A percentile compares a stretch with the other conserved stretches of the same genome.
Evolutionary conservation across 2,113 vertebrate species (phyloP).

Genomic region (Leuciscus idus): DNA sequence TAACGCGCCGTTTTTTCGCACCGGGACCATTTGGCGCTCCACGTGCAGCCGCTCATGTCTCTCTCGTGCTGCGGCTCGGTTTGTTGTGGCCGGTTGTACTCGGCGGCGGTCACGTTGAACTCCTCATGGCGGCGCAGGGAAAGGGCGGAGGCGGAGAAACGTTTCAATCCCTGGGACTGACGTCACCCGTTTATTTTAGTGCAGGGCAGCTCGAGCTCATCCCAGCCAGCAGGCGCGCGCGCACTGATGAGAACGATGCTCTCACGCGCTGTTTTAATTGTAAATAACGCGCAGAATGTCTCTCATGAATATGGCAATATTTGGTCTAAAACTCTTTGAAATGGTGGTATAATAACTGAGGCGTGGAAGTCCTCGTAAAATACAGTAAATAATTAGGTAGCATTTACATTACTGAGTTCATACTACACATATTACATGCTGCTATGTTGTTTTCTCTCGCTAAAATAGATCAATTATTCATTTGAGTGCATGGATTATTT

Average conservation of each 20-base stretch:
- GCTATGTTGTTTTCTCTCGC: neutral
- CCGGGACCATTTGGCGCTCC: conserved; percentile 49
- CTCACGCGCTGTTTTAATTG: neutral
- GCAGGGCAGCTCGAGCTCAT: neutral
- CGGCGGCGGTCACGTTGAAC: conserved; percentile 74
- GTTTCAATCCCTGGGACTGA: conserved; percentile 8
- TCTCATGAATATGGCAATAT: neutral
- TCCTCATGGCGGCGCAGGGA: conserved; percentile 67
- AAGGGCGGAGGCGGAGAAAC: conserved; percentile 21
- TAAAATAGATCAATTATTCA: neutral
- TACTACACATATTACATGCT: neutral
- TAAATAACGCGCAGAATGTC: neutral
- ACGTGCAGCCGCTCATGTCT: conserved; percentile 69
- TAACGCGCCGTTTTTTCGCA: conserved; percentile 51
- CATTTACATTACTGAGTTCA: neutral
- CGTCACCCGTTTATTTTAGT: conserved; percentile 35
- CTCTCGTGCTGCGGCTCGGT: conserved; percentile 28
- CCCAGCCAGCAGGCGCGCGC: neutral
- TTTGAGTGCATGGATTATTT: neutral
- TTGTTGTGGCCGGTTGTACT: conserved; percentile 54
- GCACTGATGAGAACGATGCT: neutral
- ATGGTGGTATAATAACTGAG: no score
- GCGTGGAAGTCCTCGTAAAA: neutral
- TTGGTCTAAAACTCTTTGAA: neutral
- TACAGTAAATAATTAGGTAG: neutral